Evolutionary conservation across 2,888 invertebrate species (phyloP), one percentile per base, ranked within the genome.

Genomic region (Lepidonotus clava): DNA sequence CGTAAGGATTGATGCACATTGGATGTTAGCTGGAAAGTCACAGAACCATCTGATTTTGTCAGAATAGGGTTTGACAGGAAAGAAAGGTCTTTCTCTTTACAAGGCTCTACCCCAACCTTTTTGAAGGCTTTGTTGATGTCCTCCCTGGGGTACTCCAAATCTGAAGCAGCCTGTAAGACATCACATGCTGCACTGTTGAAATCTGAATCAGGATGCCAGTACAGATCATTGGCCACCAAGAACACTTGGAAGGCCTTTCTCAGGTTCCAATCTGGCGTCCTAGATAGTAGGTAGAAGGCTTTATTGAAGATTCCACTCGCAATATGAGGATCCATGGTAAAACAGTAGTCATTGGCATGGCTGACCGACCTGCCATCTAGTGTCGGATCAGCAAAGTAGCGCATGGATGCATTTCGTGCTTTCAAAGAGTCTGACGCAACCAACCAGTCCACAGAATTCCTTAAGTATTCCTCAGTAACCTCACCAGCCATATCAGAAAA

Each of bases 401-500:
- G 66, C 41, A 66, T 61, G 4, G 67, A 38, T 14, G 0, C 56
- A 34, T 56, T 8, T 6, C 11, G 36, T 11, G 36, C 83, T 36
- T 56, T 83, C 53, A 36, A 32, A 21, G 24, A 11, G 24, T 83
- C 83, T n/a, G 53, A 24, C 11, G 46, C 80, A 2, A 80, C 80
- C 14, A 41, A 14, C 80, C 80, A 80, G 32, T 80, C 80, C 4
- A 80, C 80, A n/a, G 1, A 1, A 6, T 80, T 24, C 46, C 28
- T 41, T 11, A 80, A 46, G 41, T 24, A 80, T 24, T 80, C 41
- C 32, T 85, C 85, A 18, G 86, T 77, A 4, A 41, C 53, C 32
- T 77, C 86, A 38, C 86, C 86, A 21, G 91, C 85, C 84, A 91
- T 91, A 83, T 91, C 91, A 14, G 90, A 90, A 87, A 91, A 91